Percentiles rank a stretch among this genome's conserved stretches.
Evolutionary conservation across 2,888 invertebrate species (phyloP).

Genomic region (Drosophila seclusa): DNA sequence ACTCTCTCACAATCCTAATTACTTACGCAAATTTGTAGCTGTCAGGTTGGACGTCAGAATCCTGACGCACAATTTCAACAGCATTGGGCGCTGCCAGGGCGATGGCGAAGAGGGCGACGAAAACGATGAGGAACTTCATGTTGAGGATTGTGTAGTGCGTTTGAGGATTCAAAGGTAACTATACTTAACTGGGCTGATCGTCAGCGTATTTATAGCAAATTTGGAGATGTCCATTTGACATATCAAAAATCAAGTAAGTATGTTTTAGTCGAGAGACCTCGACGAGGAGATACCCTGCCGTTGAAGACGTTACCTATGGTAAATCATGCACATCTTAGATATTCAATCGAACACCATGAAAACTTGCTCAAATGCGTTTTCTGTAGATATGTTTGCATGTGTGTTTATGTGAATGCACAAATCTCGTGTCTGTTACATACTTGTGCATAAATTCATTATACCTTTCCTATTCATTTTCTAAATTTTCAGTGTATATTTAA

Average conservation of each 20-base stretch:
- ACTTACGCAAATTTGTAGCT: conserved; percentile 85
- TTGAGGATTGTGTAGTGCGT: conserved; percentile 40
- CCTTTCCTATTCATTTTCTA: not conserved
- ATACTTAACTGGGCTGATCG: conserved; percentile 14
- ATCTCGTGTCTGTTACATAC: not conserved
- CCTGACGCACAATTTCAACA: not conserved
- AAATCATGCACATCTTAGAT: not conserved
- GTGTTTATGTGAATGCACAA: not conserved
- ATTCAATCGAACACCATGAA: not conserved
- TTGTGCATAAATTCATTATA: not conserved
- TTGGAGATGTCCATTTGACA: not conserved
- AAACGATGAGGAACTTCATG: conserved; percentile 77
- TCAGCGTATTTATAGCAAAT: conserved; percentile 34
- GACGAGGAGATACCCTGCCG: not conserved
- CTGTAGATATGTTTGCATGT: no score
- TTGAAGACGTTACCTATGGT: not conserved
- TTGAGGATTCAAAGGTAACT: conserved; percentile 57
- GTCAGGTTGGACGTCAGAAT: conserved; percentile 84
- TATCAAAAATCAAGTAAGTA: not conserved
- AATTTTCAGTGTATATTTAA: not conserved
- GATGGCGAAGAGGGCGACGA: conserved; percentile 73
- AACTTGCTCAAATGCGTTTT: not conserved
- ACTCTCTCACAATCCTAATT: rapidly evolving
- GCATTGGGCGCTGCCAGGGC: conserved; percentile 63
- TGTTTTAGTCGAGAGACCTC: not conserved